phyloP scores from a whole-genome alignment of 2,797 vertebrate genomes.

The Chelonia mydas region DNA sequence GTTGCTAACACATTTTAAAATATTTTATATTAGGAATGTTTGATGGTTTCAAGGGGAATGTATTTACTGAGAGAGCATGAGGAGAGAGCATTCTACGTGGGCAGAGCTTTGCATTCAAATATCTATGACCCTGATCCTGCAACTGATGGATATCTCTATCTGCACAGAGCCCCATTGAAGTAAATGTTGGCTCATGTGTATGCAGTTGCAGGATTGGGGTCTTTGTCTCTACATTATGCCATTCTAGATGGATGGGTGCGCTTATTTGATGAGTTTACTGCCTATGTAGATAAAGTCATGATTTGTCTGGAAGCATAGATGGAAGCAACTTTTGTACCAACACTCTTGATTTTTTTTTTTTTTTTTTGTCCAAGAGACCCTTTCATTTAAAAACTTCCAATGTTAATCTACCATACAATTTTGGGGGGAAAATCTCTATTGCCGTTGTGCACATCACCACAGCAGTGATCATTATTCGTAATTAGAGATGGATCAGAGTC shows the following conservation, averaged over 20 bases:
- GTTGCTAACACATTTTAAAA: rapidly evolving
- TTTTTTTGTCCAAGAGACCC: background rate
- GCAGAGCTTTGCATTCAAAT: background rate
- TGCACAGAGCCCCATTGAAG: background rate
- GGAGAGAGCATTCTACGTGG: background rate
- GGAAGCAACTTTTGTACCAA: background rate
- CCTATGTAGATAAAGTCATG: background rate
- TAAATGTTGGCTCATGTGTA: background rate
- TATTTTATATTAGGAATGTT: background rate
- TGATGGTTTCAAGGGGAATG: background rate
- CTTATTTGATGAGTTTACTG: background rate
- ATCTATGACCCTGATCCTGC: background rate
- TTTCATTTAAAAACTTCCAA: background rate
- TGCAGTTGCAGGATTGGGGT: too few species aligned
- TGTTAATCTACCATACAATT: background rate
- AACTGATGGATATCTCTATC: background rate
- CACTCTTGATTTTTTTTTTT: background rate
- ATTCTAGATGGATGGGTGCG: too few species aligned
- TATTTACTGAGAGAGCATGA: background rate
- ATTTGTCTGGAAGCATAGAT: too few species aligned
- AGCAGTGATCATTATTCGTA: background rate
- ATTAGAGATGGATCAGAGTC: background rate
- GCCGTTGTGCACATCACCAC: background rate
- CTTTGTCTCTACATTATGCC: too few species aligned
- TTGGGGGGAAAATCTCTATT: background rate